Evolutionary conservation across 2,113 vertebrate species (phyloP), one percentile per base, ranked within the genome.

Genomic region (Ictidomys tridecemlineatus): DNA sequence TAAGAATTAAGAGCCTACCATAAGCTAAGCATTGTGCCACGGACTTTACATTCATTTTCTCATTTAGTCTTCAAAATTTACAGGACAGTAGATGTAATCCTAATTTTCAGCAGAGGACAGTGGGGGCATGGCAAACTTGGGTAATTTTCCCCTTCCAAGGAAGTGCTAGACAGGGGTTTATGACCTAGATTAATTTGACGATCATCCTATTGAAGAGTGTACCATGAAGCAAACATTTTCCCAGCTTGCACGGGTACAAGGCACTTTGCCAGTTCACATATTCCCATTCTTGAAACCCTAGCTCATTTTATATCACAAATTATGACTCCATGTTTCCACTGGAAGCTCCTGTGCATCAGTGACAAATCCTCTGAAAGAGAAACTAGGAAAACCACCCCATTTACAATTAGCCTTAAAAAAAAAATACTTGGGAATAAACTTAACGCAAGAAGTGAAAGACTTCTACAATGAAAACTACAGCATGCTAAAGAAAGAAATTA

Each of bases 51-150:
- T 56, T 90, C 76, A 63, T 73, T 69, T 69, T 94, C 34, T 94
- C 72, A 89, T 61, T 94, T 84, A 87, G 74, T 56, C 14, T 58
- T 96, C 58, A 85, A 89, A 89, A 90, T 89, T 89, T 84, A 84
- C 34, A 63, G 8, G 39, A 63, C n/a, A 78, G 17, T 5, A 82
- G 32, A 91, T 48, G n/a, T 85, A n/a, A 56, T 48, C n/a, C 30
- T 53, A 85, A 16, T 45, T 37, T 84, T 88, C 39, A 85, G 83
- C 67, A 80, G 17, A 91, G 11, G 65, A 67, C 39, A 45, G 10
- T 16, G 22, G 28, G 28, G n/a, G 9, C 20, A 91, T 13, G 51
- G 16, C n/a, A 78, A 67, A 56, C 13, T 8, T 77, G 17, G 37
- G 39, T 42, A 89, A 85, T 4, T 9, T 26, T 78, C 12, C 9